Evolutionary conservation across 2,113 vertebrate species (phyloP).

Genomic region (chimpanzee (Pan troglodytes)): NHGRI_mPanTro3-v2.1_pri NC_072410.2:79272001-79272500

Average conservation of each 20-base stretch:
- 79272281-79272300: not conserved
- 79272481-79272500: conserved; percentile 71
- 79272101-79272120: too few species aligned
- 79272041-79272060: conserved; percentile 15
- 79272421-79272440: conserved; percentile 70
- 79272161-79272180: not conserved
- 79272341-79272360: conserved; percentile 58
- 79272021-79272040: conserved; percentile 50
- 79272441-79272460: conserved; percentile 72
- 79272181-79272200: not conserved
- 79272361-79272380: conserved; percentile 62
- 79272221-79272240: conserved; percentile 14
- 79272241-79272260: conserved; percentile 17
- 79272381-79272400: conserved; percentile 64
- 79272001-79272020: conserved; percentile 35
- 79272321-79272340: conserved; percentile 42
- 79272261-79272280: conserved; percentile 11
- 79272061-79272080: conserved; percentile 54
- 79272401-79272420: conserved; percentile 65
- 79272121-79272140: not conserved
- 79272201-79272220: not conserved
- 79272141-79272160: not conserved
- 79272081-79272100: not conserved
- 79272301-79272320: conserved; percentile 53
- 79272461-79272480: conserved; percentile 77